Conservation (phyloP, 2,888 invertebrate species). For the Phanerotoma sp. region DNA sequence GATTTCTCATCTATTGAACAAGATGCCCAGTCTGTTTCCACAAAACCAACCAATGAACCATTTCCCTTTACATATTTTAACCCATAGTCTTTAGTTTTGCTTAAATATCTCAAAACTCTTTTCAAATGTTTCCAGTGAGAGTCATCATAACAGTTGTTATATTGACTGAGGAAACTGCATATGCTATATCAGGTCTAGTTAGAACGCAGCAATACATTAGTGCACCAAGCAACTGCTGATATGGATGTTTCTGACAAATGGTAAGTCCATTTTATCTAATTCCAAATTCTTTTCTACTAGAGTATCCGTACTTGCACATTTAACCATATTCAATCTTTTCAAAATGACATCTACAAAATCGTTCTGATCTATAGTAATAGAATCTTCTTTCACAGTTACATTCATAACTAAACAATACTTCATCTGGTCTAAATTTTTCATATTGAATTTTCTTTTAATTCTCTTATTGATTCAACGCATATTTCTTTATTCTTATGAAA, state of each 20-base stretch:
- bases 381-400: too few relatives aligned
- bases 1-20: constrained; percentile 4
- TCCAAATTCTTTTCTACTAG: not conserved
- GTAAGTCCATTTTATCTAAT: not conserved
- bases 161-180: constrained; percentile 17
- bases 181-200: constrained; percentile 21
- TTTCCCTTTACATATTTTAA: constrained; percentile 10
- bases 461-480: too few relatives aligned
- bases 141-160: not conserved
- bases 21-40: constrained; percentile 19
- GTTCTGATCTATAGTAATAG: not conserved
- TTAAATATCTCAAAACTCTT: constrained; percentile 9
- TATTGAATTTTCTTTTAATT: too few relatives aligned
- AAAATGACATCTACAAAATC: not conserved
- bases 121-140: constrained; percentile 23
- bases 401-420: too few relatives aligned
- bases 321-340: constrained; percentile 4
- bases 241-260: not conserved
- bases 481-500: too few relatives aligned
- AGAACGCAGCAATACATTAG: constrained; percentile 15
- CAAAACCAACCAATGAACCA: not conserved
- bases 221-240: constrained; percentile 13
- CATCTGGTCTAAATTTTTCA: too few relatives aligned
- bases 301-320: not conserved
- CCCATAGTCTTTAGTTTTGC: not conserved